Evolutionary conservation across 2,888 invertebrate species (phyloP).

Genomic region (Camptogramma bilineatum): DNA sequence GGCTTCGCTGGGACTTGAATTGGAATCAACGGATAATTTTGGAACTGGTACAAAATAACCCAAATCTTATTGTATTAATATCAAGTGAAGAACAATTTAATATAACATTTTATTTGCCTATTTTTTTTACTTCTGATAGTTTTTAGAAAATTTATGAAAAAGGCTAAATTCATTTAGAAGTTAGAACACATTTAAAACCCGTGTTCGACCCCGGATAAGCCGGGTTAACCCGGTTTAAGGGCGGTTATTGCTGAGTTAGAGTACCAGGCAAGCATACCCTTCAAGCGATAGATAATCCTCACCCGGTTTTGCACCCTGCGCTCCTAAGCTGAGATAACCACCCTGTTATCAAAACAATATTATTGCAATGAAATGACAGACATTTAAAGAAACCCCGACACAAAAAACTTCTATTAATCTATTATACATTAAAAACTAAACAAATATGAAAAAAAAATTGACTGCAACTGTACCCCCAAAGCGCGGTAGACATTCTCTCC

Average conservation of each 20-base stretch:
- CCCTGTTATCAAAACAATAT: neutral
- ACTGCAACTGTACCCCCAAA: too few species aligned
- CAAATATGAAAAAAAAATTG: too few species aligned
- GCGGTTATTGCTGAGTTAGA: slow-evolving; percentile 76
- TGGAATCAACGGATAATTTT: neutral
- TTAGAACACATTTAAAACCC: neutral
- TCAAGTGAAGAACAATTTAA: too few species aligned
- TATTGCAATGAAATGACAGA: neutral
- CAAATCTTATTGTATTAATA: too few species aligned
- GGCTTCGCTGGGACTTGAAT: neutral
- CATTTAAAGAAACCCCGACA: too few species aligned
- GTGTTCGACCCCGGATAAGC: slow-evolving; percentile 38
- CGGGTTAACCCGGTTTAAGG: slow-evolving; percentile 72
- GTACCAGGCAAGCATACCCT: slow-evolving; percentile 71
- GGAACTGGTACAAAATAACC: too few species aligned
- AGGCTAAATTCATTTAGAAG: neutral
- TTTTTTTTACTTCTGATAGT: too few species aligned
- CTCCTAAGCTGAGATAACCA: slow-evolving; percentile 31
- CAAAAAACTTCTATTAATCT: too few species aligned
- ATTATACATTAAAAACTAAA: too few species aligned
- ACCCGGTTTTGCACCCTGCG: slow-evolving; percentile 29
- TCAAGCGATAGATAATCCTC: slow-evolving; percentile 63
- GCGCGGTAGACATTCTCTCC: too few species aligned
- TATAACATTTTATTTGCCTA: too few species aligned
- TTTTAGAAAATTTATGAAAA: too few species aligned